These are phyloP conservation scores for Xestia xanthographa DNA, from an alignment of 2,888 invertebrate species.

Conservation along the genomic window DNA sequence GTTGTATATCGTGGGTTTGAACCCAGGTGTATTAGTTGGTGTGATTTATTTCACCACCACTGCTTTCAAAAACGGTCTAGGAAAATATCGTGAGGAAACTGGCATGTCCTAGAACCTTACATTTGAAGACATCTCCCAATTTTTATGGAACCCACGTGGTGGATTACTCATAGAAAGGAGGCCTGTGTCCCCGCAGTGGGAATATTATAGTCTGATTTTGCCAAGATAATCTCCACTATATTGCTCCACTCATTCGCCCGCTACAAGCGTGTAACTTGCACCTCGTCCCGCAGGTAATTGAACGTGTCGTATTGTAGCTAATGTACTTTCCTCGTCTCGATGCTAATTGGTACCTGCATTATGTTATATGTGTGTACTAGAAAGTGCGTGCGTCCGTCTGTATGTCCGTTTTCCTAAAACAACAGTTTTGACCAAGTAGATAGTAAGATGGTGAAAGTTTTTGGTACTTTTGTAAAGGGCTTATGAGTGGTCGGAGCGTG, in stretches of 20 bases:
- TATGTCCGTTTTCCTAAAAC: slow-evolving; percentile 42
- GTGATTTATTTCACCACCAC: neutral
- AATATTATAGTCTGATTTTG: neutral
- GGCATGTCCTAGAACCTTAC: too few relatives aligned
- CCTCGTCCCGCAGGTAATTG: slow-evolving; percentile 57
- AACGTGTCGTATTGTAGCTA: slow-evolving; percentile 62
- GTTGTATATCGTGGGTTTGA: neutral
- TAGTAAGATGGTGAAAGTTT: slow-evolving; percentile 44
- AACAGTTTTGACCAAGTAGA: slow-evolving; percentile 26
- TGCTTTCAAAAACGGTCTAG: too few relatives aligned
- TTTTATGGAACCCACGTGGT: too few relatives aligned
- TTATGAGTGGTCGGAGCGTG: neutral
- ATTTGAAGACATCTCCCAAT: too few relatives aligned
- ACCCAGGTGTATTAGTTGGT: neutral
- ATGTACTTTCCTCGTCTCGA: slow-evolving; percentile 66
- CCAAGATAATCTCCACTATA: neutral
- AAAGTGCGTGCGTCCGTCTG: slow-evolving; percentile 54
- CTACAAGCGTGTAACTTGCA: slow-evolving; percentile 16
- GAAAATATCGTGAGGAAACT: too few relatives aligned
- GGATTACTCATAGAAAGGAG: neutral
- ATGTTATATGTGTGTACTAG: slow-evolving; percentile 54
- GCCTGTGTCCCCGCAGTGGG: neutral
- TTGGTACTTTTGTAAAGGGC: slow-evolving; percentile 12
- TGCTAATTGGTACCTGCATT: slow-evolving; percentile 61
- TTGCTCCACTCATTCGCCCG: neutral